Evolutionary conservation across 2,113 vertebrate genomes (phyloP).

Genomic region (Arizona elegans): DNA sequence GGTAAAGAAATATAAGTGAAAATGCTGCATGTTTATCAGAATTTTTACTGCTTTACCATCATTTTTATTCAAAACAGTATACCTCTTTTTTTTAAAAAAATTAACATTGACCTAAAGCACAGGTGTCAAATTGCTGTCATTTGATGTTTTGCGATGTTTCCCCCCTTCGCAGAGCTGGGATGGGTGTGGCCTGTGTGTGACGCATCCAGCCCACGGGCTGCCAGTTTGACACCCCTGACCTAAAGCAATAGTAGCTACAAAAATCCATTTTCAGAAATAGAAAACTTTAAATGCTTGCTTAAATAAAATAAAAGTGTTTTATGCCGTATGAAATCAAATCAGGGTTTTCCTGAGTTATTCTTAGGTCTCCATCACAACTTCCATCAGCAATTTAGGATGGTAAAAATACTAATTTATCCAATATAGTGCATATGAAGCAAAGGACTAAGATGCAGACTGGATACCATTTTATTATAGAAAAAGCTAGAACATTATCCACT

Average conservation of each 20-base stretch:
- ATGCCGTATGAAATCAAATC: neutral
- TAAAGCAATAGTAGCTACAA: neutral
- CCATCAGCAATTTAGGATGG: neutral
- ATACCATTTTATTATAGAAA: neutral
- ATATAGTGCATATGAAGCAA: neutral
- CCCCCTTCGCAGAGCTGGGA: too few relatives aligned
- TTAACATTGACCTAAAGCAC: neutral
- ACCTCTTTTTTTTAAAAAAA: neutral
- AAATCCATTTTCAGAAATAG: neutral
- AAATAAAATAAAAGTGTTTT: neutral
- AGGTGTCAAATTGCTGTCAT: too few relatives aligned
- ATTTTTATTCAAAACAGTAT: neutral
- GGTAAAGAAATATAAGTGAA: constrained; percentile 64
- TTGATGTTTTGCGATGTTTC: too few relatives aligned
- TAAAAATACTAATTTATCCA: neutral
- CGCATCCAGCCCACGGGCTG: accelerated
- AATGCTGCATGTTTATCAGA: neutral
- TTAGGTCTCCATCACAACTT: neutral
- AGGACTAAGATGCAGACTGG: neutral
- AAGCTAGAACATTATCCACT: neutral
- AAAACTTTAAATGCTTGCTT: neutral
- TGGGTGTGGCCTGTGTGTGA: too few relatives aligned
- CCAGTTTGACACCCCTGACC: too few relatives aligned
- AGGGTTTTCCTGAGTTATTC: neutral
- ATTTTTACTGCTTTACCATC: neutral